Evolutionary conservation across 2,888 invertebrate genomes (phyloP), one percentile per base, ranked within the genome.

Genomic region (Aricia artaxerxes): DNA sequence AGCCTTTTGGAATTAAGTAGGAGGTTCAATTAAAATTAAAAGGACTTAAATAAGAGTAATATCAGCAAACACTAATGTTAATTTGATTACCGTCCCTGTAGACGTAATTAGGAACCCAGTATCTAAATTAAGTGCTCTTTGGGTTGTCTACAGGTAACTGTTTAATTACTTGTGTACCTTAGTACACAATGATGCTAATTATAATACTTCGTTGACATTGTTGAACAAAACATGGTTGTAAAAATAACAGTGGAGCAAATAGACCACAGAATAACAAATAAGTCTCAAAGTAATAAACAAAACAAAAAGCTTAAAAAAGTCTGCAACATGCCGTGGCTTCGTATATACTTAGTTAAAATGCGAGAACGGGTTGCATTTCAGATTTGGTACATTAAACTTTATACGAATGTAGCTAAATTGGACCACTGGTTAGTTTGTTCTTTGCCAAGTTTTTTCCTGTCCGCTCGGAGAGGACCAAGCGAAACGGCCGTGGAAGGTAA

Each of bases 371-470:
- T 87, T 88, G 89, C 90, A 86, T 91, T 91, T 90, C 90, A 89
- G 92, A 92, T 92, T 92, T 89, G 91, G 91, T 90, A 93, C 92
- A 93, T 93, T 92, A 91, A 93, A 92, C 92, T 93, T 92, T 91
- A 91, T 90, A 91, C 91, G 90, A 90, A 91, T 90, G 91, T 89
- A 87, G 90, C 90, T 90, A 92, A 92, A 92, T 92, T 92, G 92
- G 91, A 91, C 89, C 90, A 91, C 89, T 90, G 91, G 92, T 91
- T 92, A 92, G 92, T 93, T 93, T 92, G 91, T 92, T 91, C 92
- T 91, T 92, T 89, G 90, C 91, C 91, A 92, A 92, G 92, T 93
- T 93, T 92, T 92, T 92, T 91, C 89, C 90, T 91, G 91, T 91
- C 90, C 91, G 88, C 88, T 87, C 88, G 88, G 86, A 87, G 90